Evolutionary conservation across 2,888 invertebrate genomes (phyloP).

Genomic region (Stenichneumon culpator): DNA sequence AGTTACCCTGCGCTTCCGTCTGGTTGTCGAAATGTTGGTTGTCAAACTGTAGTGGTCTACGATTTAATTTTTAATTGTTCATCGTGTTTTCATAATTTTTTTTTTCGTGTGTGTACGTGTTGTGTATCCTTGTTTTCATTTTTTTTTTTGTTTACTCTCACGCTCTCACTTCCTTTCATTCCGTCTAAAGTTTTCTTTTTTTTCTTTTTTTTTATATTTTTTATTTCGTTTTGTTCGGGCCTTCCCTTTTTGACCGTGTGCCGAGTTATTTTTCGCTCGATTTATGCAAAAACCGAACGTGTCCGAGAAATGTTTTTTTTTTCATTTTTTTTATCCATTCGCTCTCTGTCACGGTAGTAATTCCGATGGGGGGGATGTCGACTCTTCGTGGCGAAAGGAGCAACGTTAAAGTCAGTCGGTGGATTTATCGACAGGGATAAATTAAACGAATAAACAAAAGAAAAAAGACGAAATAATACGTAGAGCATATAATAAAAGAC

Average conservation of each 20-base stretch:
- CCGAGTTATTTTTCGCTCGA: constrained; percentile 46
- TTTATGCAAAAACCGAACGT: constrained; percentile 35
- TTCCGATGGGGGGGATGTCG: constrained; percentile 47
- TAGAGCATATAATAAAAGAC: constrained; percentile 55
- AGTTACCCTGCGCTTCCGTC: constrained; percentile 86
- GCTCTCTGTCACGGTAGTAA: constrained; percentile 63
- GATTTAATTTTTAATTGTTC: constrained; percentile 75
- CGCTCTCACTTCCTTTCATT: constrained; percentile 36
- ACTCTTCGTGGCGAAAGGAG: constrained; percentile 42
- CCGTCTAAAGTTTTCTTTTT: constrained; percentile 41
- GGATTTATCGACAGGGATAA: constrained; percentile 26
- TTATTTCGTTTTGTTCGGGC: constrained; percentile 9
- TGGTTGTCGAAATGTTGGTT: constrained; percentile 85
- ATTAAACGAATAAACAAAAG: constrained; percentile 10
- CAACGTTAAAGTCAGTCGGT: constrained; percentile 31
- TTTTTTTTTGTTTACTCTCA: constrained; percentile 30
- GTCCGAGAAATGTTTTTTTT: constrained; percentile 36
- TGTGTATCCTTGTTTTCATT: constrained; percentile 2
- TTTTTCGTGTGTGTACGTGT: constrained; percentile 39
- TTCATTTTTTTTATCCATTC: constrained; percentile 40
- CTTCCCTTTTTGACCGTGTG: constrained; percentile 5
- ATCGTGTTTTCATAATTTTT: constrained; percentile 57
- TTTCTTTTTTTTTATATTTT: constrained; percentile 17
- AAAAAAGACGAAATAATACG: constrained; percentile 9
- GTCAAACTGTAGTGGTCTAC: constrained; percentile 81